These are phyloP conservation scores for Isoperla grammatica DNA, from an alignment of 2,888 invertebrate species.

Conservation along the genomic window DNA sequence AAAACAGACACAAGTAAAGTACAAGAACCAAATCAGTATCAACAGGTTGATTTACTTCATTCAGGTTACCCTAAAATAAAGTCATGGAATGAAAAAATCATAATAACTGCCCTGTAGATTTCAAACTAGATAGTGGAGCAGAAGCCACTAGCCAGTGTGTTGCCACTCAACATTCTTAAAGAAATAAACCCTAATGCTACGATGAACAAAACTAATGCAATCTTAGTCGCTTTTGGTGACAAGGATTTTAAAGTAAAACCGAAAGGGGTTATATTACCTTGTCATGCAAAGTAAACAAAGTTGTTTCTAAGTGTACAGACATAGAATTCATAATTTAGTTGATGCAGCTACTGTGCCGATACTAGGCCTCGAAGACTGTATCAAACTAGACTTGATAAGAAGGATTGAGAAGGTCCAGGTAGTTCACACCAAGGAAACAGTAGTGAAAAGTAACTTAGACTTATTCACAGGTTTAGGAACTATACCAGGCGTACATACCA, in stretches of 20 bases:
- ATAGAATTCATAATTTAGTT: not conserved
- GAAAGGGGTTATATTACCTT: not conserved
- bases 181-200: not conserved
- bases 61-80: not conserved
- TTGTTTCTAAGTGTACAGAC: no score
- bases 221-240: not conserved
- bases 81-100: not conserved
- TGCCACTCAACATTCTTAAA: not conserved
- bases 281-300: not conserved
- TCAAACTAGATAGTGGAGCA: slow-evolving; percentile 8
- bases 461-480: slow-evolving; percentile 7
- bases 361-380: not conserved
- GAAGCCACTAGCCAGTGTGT: not conserved
- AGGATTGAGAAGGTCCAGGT: not conserved
- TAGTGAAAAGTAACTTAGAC: not conserved
- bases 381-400: not conserved
- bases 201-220: not conserved
- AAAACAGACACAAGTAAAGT: not conserved
- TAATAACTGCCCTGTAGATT: not conserved
- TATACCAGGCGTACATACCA: not conserved
- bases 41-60: no score
- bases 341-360: not conserved
- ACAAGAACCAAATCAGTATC: no score
- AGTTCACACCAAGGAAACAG: not conserved
- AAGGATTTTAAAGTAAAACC: not conserved